A percentile compares a stretch with the other conserved stretches of the same genome.
These are phyloP conservation scores for Parotocinclus haroldoi DNA, from an alignment of 2,797 vertebrate species.

Conservation along the genomic window DNA sequence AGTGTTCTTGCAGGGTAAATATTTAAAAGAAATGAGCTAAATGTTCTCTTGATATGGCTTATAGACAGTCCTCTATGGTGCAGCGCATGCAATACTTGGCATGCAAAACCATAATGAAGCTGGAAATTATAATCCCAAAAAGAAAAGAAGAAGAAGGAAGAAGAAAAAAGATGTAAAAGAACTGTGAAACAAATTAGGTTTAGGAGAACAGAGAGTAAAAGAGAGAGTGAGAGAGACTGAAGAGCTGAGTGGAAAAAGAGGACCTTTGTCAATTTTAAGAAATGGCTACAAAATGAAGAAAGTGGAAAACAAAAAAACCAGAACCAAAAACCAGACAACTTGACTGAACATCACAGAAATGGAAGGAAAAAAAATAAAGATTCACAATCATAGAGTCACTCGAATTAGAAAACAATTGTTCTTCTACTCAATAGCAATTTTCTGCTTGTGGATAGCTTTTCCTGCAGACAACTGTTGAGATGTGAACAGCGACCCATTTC, in stretches of 20 bases:
- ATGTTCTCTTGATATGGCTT: constrained; percentile 78
- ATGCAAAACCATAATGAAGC: constrained; percentile 91
- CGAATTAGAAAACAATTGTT: constrained; percentile 90
- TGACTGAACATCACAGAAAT: constrained; percentile 94
- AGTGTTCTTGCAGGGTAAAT: constrained; percentile 75
- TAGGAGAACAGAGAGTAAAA: constrained; percentile 69
- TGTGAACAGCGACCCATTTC: constrained; percentile 95
- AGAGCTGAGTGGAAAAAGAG: constrained; percentile 66
- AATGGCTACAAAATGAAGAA: constrained; percentile 73
- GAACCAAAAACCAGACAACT: constrained; percentile 71
- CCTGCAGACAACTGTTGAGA: constrained; percentile 96
- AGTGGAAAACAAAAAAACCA: constrained; percentile 60
- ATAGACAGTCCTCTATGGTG: constrained; percentile 94
- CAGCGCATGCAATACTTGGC: constrained; percentile 98
- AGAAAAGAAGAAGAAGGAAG: constrained; percentile 67
- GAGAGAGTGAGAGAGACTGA: constrained; percentile 68
- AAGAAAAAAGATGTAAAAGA: constrained; percentile 62
- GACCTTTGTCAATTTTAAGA: constrained; percentile 64
- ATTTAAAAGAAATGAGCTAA: constrained; percentile 77
- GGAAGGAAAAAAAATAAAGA: constrained; percentile 89
- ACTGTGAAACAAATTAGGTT: constrained; percentile 72
- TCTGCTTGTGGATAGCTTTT: constrained; percentile 84
- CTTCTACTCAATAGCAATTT: constrained; percentile 82
- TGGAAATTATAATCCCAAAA: constrained; percentile 72
- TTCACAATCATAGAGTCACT: constrained; percentile 96